These are phyloP conservation scores for Ranitomeya variabilis DNA, from an alignment of 2,113 vertebrate species.

Conservation along the genomic window DNA sequence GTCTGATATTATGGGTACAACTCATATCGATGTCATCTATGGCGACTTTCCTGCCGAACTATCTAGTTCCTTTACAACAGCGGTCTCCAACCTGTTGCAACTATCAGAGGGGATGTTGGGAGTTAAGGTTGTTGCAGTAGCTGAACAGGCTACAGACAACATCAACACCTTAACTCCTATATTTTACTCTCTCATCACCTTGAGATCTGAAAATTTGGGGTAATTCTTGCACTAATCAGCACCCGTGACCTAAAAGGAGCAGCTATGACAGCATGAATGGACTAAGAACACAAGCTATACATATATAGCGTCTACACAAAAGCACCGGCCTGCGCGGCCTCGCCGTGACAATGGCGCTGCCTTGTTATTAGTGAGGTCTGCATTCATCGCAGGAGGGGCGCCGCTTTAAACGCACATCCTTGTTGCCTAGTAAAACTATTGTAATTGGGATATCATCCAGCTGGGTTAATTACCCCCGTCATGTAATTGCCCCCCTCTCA, in stretches of 20 bases:
- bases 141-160: not conserved
- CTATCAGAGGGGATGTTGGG: not conserved
- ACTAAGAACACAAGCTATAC: not conserved
- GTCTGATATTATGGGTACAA: not conserved
- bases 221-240: not conserved
- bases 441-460: slow-evolving; percentile 53
- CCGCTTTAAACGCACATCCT: not conserved
- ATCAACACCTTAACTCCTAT: not conserved
- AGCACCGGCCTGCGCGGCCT: not conserved
- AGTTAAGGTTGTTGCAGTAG: not conserved
- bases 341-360: not conserved
- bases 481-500: slow-evolving; percentile 48
- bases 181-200: not conserved
- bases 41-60: not conserved
- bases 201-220: not conserved
- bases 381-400: slow-evolving; percentile 16
- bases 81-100: not conserved
- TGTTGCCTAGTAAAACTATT: slow-evolving; percentile 53
- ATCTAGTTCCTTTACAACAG: too few species aligned
- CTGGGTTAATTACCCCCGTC: slow-evolving; percentile 55
- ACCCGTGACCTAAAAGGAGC: not conserved
- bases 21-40: not conserved
- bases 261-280: not conserved
- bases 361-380: not conserved
- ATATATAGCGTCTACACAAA: not conserved